Evolutionary conservation across 2,113 vertebrate genomes (phyloP), one percentile per base, ranked within the genome.

Genomic region (Oryzias woworae): DNA sequence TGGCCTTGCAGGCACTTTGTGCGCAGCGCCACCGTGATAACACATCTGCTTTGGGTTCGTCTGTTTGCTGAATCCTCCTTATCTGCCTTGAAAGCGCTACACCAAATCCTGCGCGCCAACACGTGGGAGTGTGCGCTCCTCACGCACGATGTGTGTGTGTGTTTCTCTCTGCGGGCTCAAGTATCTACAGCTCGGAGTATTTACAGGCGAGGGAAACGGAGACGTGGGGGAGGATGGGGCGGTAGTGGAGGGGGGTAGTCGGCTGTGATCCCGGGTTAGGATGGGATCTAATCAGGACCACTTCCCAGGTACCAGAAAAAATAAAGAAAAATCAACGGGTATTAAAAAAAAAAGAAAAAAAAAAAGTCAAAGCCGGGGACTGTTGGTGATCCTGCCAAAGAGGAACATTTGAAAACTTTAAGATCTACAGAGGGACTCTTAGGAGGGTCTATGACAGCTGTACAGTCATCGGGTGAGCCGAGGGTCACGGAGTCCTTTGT

Each of bases 41-140:
- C 83, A 84, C 80, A 87, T 86, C 80, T 86, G 83, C 81, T 86
- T 75, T 65, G 73, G 82, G 73, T 87, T 85, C 81, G 87, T 86
- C 78, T 86, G 81, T 89, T 84, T 86, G 80, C 36, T 83, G 82
- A 84, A 84, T 87, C 75, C 75, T 67, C 77, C 80, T 82, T 82
- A 82, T 88, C 85, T 73, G 78, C 66, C 50, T 69, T 66, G 75
- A 26, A 75, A 77, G 73, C 75, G 74, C 76, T 75, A 58, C 75
- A 53, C 24, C 23, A 18, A 36, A 36, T 36, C 24, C 45, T 15
- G 43, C 75, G 55, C 52, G 58, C 36, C 65, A 53, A 55, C 56
- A 53, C 26, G 46, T 48, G 55, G 31, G 52, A 10, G 66, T 58
- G 69, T 68, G 36, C 36, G 36, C 36, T 3, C 36, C 8, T 3